Percentiles rank a stretch among this genome's conserved stretches.
phyloP scores from a whole-genome alignment of 1,140 invertebrate genomes.

The Pectinophora gossypiella region DNA sequence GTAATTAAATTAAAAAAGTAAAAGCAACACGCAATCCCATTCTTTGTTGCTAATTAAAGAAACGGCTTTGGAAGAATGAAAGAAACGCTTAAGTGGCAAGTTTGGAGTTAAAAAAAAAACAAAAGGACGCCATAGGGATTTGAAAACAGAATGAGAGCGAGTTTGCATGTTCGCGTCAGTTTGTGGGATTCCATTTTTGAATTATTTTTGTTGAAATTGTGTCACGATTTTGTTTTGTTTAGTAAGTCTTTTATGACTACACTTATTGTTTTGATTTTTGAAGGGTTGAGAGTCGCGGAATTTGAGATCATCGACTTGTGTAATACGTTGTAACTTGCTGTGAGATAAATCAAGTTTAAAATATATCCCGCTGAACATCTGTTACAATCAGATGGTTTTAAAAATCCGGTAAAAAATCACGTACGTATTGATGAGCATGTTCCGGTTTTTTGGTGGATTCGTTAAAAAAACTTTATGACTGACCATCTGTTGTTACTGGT shows the following conservation, averaged over 20 bases:
- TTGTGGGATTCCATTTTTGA: conserved; percentile 40
- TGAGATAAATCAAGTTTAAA: not conserved
- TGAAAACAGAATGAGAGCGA: conserved; percentile 39
- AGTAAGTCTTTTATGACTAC: conserved; percentile 14
- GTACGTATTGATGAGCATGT: conserved; percentile 12
- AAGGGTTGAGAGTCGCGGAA: too few relatives aligned
- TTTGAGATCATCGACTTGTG: too few relatives aligned
- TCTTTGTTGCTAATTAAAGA: conserved; percentile 69
- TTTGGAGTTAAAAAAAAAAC: conserved; percentile 54
- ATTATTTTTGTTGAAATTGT: conserved; percentile 23
- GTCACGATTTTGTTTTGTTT: conserved; percentile 23
- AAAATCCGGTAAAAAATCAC: conserved; percentile 32
- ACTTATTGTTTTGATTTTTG: conserved; percentile 5
- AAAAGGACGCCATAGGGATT: conserved; percentile 34
- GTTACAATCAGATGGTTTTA: conserved; percentile 54
- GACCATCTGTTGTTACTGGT: not conserved
- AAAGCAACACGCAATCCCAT: conserved; percentile 65
- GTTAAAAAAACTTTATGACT: conserved; percentile 1
- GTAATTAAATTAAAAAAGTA: conserved; percentile 72
- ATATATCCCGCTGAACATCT: conserved; percentile 38
- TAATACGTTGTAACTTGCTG: not conserved
- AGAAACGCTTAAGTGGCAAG: conserved; percentile 65
- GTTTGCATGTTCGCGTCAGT: conserved; percentile 52
- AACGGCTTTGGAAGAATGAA: conserved; percentile 53
- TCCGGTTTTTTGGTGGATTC: conserved; percentile 4